These are phyloP conservation scores for Eptesicus fuscus DNA, from an alignment of 2,113 vertebrate species.

Conservation along the genomic window DNA sequence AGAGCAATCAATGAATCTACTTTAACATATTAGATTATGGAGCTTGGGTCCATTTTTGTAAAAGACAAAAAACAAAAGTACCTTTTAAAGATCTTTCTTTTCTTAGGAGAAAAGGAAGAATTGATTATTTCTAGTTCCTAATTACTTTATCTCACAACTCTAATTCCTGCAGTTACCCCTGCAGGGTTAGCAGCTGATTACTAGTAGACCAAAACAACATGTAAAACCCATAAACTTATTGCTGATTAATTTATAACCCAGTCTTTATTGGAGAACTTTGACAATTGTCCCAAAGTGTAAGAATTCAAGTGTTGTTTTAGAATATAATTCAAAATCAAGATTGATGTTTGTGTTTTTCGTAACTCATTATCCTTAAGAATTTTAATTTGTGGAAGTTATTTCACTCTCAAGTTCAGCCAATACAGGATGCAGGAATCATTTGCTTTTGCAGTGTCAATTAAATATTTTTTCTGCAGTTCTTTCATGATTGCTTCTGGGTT, in stretches of 20 bases:
- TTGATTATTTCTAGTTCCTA: constrained; percentile 38
- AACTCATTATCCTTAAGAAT: neutral
- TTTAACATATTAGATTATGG: constrained; percentile 35
- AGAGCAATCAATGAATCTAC: constrained; percentile 40
- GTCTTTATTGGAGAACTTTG: constrained; percentile 37
- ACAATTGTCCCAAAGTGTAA: neutral
- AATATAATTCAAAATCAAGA: constrained; percentile 53
- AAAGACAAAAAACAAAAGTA: constrained; percentile 36
- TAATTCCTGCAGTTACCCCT: constrained; percentile 11
- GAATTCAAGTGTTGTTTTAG: constrained; percentile 39
- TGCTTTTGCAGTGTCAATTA: constrained; percentile 7
- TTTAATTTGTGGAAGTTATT: constrained; percentile 46
- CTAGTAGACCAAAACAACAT: constrained; percentile 26
- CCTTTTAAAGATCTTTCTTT: constrained; percentile 55
- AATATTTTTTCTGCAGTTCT: neutral
- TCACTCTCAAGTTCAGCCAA: neutral
- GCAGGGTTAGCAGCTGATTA: constrained; percentile 37
- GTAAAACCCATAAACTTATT: constrained; percentile 25
- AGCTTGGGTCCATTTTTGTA: neutral
- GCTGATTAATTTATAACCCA: constrained; percentile 58
- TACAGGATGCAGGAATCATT: constrained; percentile 11
- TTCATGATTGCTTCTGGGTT: constrained; percentile 52
- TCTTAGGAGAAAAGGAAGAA: constrained; percentile 53
- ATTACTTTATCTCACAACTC: constrained; percentile 58
- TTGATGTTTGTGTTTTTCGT: constrained; percentile 34